Base-by-base conservation (phyloP, 2,797 vertebrate species). In the Hirundo rustica region DNA sequence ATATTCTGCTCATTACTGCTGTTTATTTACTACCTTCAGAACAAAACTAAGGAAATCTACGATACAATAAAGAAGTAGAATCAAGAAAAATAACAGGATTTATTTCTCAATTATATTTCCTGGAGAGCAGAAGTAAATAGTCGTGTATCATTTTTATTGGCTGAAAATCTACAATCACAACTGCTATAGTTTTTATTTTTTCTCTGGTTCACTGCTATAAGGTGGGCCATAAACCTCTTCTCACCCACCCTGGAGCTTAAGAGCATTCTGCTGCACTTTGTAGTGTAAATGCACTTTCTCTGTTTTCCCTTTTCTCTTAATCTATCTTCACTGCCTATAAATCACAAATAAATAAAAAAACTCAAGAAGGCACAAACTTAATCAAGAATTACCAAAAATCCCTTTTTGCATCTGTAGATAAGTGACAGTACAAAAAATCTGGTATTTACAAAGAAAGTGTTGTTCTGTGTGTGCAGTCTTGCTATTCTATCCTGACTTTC, bases 1-100 rank as follows among this genome's bases (percentile, higher is more conserved):
- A 85, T 73, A 68, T 92, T 94, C 86, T 92, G 13, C 57, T 95
- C 65, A 74, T 95, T 92, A 94, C 80, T 87, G 65, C 67, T 96
- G 82, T 95, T 94, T 94, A 92, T 96, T 97, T 96, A 95, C 91
- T 90, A 45, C 55, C 74, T 92, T 87, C 78, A 74, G 53, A 92
- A 95, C 65, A 81, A 92, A 93, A 94, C 88, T 58, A 87, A 85
- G 47, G 82, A 83, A 92, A 78, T 77, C 54, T 88, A 82, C 10
- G 5, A 42, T 60, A 50, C 60, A 47, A 51, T 68, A 92, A 92
- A 92, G 65, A 79, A 76, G 60, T 67, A 65, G 67, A 90, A 84
- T 54, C 61, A 92, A 85, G n/a, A 87, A 85, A 80, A 90, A 72
- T 91, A 93, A 66, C 32, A 82, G 73, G 62, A 95, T 95, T 96